Evolutionary conservation across 2,888 invertebrate genomes (phyloP), one percentile per base, ranked within the genome.

Genomic region (Drosophila hawaiiensis): DNA sequence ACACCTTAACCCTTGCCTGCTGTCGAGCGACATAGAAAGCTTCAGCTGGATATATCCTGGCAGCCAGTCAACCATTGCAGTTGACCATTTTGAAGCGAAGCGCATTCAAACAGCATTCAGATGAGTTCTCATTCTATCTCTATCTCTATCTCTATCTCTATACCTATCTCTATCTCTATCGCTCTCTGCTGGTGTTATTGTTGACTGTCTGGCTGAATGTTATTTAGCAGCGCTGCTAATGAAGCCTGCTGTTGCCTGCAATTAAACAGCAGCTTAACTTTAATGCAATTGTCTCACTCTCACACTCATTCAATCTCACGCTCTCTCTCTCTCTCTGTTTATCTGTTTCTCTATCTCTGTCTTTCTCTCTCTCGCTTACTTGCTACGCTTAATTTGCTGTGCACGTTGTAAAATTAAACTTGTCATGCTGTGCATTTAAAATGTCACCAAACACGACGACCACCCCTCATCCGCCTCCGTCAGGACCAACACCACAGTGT

Each of bases 391-490:
- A 88, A 90, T 85, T 90, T 85, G 90, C 79, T 89, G 80, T 89
- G 89, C 76, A 75, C 84, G 77, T 73, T 86, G 84, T 87, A 73
- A 82, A 85, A 88, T 85, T 90, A 90, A 85, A 90, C 85, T 83
- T 90, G 85, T 85, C 85, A 47, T 90, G 90, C 78, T 85, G 83
- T 83, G 90, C 90, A 85, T 85, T 86, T 80, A 90, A 86, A 85
- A 86, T 88, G 85, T 86, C 85, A 86, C 64, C 90, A 68, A 82
- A 66, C 85, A 78, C 62, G 59, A 31, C 63, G 12, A 80, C 41
- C 29, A 47, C 9, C 22, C 12, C 19, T n/a, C 29, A 3, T 31
- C 33, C 25, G 2, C 43, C 67, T 0, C 12, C 22, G 14, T n/a
- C 43, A 22, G 35, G 14, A 35, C 35, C 43, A 43, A 12, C 22